Percentiles rank a stretch among this genome's conserved stretches.
Conservation (phyloP, 2,113 vertebrate species). For the Xiphophorus hellerii region DNA sequence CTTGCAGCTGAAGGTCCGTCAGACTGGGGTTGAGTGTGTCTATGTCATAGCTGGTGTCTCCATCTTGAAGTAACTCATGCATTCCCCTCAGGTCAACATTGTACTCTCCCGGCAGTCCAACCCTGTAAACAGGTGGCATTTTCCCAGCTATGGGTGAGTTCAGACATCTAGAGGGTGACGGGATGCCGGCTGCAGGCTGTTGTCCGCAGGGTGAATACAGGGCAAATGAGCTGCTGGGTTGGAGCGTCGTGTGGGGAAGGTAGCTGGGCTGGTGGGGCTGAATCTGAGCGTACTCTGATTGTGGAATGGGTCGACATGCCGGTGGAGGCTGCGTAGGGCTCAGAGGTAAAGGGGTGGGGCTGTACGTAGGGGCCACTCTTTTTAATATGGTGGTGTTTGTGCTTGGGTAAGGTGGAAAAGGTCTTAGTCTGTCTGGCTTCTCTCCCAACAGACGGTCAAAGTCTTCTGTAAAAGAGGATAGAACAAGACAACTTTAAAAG, state of each 20-base stretch:
- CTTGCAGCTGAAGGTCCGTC: slow-evolving; percentile 93
- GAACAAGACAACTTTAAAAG: not conserved
- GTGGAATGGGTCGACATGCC: slow-evolving; percentile 54
- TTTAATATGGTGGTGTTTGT: slow-evolving; percentile 42
- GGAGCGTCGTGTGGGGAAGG: slow-evolving; percentile 53
- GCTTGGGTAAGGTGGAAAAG: slow-evolving; percentile 66
- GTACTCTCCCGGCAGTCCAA: slow-evolving; percentile 78
- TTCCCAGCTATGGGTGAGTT: slow-evolving; percentile 83
- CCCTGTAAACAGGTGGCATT: slow-evolving; percentile 79
- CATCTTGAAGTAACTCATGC: slow-evolving; percentile 87
- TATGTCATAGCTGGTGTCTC: slow-evolving; percentile 86
- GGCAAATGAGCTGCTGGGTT: slow-evolving; percentile 69
- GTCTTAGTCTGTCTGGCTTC: slow-evolving; percentile 82
- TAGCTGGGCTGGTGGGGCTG: slow-evolving; percentile 61
- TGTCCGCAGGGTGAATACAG: slow-evolving; percentile 77
- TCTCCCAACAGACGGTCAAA: slow-evolving; percentile 90
- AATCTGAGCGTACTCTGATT: slow-evolving; percentile 59
- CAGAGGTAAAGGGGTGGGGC: slow-evolving; percentile 63
- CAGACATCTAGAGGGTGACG: slow-evolving; percentile 59
- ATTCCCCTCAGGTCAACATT: slow-evolving; percentile 74
- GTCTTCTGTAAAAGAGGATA: slow-evolving; percentile 80
- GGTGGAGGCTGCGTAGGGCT: slow-evolving; percentile 63
- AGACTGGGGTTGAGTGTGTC: slow-evolving; percentile 93
- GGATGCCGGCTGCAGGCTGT: slow-evolving; percentile 69
- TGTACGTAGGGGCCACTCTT: slow-evolving; percentile 52